phyloP scores from a whole-genome alignment of 2,888 invertebrate genomes.

The Cheilosia impressa region DNA sequence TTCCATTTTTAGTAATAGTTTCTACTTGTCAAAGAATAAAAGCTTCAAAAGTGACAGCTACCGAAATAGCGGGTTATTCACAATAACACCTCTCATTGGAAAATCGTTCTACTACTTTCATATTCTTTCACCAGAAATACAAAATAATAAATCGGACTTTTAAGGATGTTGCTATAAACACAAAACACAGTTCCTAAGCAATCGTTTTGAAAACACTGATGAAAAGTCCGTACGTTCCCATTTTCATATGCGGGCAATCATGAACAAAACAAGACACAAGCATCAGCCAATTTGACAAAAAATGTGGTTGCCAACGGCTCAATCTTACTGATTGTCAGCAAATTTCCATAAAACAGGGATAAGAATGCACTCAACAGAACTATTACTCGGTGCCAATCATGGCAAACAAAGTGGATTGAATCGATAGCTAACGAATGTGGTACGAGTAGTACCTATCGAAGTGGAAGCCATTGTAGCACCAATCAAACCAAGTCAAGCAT shows the following conservation, averaged over 20 bases:
- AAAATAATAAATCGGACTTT: too few species aligned
- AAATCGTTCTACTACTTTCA: too few species aligned
- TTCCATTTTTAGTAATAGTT: too few species aligned
- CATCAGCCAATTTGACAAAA: conserved; percentile 1
- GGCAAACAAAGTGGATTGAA: conserved; percentile 9
- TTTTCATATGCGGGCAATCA: background rate
- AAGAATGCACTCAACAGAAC: conserved; percentile 7
- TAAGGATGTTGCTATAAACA: too few species aligned
- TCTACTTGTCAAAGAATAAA: too few species aligned
- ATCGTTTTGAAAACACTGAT: too few species aligned
- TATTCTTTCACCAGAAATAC: too few species aligned
- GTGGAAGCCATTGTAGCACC: conserved; percentile 7
- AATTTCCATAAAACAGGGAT: conserved; percentile 8
- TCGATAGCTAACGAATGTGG: conserved; percentile 22
- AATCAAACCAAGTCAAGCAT: conserved; percentile 34
- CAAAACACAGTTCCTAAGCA: too few species aligned
- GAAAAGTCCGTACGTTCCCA: too few species aligned
- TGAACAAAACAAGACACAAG: background rate
- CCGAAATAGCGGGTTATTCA: too few species aligned
- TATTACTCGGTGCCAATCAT: conserved; percentile 7
- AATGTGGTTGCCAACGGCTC: conserved; percentile 18
- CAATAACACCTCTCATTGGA: too few species aligned
- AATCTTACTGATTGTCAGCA: background rate
- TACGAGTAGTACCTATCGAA: background rate
- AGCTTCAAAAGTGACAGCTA: too few species aligned